A percentile compares a stretch with the other conserved stretches of the same genome.
These are phyloP conservation scores for Lepus europaeus DNA, from an alignment of 2,113 vertebrate species.

Conservation along the genomic window DNA sequence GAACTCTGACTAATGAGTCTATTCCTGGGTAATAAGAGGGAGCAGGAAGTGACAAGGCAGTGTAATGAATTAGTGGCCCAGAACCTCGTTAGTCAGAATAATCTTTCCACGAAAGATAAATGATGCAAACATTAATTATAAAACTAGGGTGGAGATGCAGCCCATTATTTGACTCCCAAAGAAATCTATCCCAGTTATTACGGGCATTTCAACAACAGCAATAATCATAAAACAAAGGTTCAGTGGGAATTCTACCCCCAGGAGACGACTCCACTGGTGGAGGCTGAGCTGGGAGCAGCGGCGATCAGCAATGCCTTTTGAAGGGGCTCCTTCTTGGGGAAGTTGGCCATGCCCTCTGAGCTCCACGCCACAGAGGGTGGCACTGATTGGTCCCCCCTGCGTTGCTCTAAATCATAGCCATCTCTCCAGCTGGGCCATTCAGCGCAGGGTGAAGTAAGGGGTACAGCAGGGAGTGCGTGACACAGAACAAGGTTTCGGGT, in stretches of 20 bases:
- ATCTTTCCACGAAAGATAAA: constrained; percentile 93
- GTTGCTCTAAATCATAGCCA: fast-evolving
- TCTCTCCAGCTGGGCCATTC: no score
- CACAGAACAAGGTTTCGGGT: background rate
- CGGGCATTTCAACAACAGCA: constrained; percentile 73
- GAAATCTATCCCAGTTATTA: constrained; percentile 85
- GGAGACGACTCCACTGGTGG: background rate
- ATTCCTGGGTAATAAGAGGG: constrained; percentile 93
- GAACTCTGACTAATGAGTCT: constrained; percentile 91
- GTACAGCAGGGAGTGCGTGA: background rate
- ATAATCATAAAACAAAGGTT: constrained; percentile 62
- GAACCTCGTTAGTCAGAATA: constrained; percentile 94
- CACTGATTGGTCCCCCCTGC: fast-evolving
- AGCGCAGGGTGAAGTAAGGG: background rate
- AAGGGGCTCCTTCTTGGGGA: background rate
- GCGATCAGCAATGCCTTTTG: background rate
- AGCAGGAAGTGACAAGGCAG: constrained; percentile 91
- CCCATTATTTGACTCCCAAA: constrained; percentile 89
- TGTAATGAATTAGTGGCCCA: constrained; percentile 93
- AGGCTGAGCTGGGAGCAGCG: fast-evolving
- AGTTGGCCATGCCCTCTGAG: fast-evolving
- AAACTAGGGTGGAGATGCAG: constrained; percentile 89
- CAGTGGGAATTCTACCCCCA: background rate
- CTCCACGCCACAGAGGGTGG: background rate
- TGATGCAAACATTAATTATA: constrained; percentile 94